Conservation (phyloP, 2,797 vertebrate genomes). For the Liasis olivaceus region DNA sequence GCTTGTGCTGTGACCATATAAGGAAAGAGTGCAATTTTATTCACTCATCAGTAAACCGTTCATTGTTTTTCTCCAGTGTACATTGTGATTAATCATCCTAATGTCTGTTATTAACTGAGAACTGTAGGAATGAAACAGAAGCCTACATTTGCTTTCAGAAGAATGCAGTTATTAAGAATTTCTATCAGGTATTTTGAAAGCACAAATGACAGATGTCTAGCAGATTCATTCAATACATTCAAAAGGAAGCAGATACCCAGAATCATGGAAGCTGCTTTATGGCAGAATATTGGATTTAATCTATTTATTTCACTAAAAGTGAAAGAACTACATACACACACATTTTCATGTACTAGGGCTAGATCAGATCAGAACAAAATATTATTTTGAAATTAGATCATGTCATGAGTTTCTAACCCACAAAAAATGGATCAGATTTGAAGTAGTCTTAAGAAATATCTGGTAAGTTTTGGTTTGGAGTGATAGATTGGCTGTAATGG, state of each 20-base stretch:
- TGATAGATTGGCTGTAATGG: neutral
- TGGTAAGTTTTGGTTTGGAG: neutral
- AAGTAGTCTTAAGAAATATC: neutral
- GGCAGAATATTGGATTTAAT: neutral
- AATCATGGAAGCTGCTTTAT: neutral
- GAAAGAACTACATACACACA: neutral
- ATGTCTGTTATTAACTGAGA: constrained; percentile 31
- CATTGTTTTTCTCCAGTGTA: constrained; percentile 24
- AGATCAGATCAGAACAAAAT: neutral
- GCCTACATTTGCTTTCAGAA: constrained; percentile 20
- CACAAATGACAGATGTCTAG: constrained; percentile 20
- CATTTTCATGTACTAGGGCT: neutral
- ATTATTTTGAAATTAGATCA: neutral
- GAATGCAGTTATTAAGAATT: constrained; percentile 25
- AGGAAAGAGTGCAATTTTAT: constrained; percentile 7
- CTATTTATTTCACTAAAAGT: neutral
- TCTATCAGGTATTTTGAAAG: constrained; percentile 17
- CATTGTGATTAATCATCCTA: constrained; percentile 34
- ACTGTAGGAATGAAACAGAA: constrained; percentile 22
- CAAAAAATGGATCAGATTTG: neutral
- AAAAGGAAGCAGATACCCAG: neutral
- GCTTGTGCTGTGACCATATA: constrained; percentile 1
- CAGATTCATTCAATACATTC: neutral
- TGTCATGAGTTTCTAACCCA: neutral
- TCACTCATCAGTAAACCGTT: constrained; percentile 27